These are phyloP conservation scores for Apostichopus parvimensis DNA, from an alignment of 35 echinoderm and acorn worm species.

Conservation along the genomic window DNA sequence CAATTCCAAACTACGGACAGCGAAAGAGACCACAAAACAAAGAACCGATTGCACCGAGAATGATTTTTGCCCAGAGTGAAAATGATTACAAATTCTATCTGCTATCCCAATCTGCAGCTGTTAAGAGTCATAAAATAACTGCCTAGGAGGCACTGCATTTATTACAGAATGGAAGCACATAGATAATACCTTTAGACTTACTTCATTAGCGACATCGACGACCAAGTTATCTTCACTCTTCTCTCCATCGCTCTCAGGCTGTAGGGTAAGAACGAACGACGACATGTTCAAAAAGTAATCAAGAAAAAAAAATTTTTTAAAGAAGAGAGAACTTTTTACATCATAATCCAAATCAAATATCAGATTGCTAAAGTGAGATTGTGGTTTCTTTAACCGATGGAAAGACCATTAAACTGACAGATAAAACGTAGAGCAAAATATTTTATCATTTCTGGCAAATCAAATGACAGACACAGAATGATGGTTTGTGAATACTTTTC, in stretches of 20 bases:
- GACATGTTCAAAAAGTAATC: neutral
- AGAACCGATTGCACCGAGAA: neutral
- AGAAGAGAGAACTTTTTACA: neutral
- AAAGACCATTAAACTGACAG: too few species aligned
- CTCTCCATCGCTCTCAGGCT: slow-evolving; percentile 91
- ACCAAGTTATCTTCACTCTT: slow-evolving; percentile 98
- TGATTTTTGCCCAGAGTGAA: neutral
- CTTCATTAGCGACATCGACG: slow-evolving; percentile 98
- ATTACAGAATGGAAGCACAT: neutral
- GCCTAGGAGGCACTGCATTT: neutral
- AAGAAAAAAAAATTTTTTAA: neutral
- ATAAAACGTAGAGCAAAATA: too few species aligned
- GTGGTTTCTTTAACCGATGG: neutral
- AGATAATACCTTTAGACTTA: slow-evolving; percentile 48
- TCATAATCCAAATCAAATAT: neutral
- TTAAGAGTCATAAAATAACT: neutral
- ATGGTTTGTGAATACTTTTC: too few species aligned
- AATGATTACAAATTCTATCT: neutral
- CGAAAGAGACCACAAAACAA: too few species aligned
- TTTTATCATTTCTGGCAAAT: too few species aligned
- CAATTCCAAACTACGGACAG: too few species aligned
- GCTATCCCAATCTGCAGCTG: neutral
- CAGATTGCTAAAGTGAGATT: neutral
- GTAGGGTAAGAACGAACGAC: neutral
- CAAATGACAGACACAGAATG: too few species aligned